A percentile compares a stretch with the other conserved stretches of the same genome.
These are phyloP conservation scores for Thymelicus sylvestris DNA, from an alignment of 2,888 invertebrate species.

Conservation along the genomic window DNA sequence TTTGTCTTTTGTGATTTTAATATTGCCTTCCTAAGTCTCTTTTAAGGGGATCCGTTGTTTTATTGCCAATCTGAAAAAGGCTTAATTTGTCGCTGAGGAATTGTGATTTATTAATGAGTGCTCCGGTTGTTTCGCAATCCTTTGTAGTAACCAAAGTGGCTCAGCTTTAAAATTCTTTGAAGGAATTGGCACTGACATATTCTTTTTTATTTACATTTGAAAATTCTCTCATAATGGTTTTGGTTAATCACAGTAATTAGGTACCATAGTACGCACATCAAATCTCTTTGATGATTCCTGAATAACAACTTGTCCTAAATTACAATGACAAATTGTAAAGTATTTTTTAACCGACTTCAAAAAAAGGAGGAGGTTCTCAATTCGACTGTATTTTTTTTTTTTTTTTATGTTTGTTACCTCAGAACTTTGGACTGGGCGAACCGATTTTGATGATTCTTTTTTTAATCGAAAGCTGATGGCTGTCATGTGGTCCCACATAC, in stretches of 20 bases:
- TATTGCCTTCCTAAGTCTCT: slow-evolving; percentile 55
- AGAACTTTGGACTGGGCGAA: too few species aligned
- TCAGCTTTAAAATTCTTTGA: slow-evolving; percentile 32
- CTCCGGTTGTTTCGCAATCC: slow-evolving; percentile 36
- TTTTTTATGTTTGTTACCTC: too few species aligned
- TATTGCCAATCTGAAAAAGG: slow-evolving; percentile 40
- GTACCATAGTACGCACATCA: too few species aligned
- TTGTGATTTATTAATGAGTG: slow-evolving; percentile 38
- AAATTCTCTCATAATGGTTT: slow-evolving; percentile 3
- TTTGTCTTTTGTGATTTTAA: slow-evolving; percentile 76
- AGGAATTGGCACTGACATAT: slow-evolving; percentile 16
- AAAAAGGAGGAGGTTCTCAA: too few species aligned
- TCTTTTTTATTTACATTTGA: slow-evolving; percentile 15
- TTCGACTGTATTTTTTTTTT: too few species aligned
- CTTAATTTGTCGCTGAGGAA: slow-evolving; percentile 38
- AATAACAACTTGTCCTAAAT: too few species aligned
- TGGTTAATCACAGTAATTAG: neutral
- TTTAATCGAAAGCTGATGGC: too few species aligned
- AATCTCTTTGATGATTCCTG: too few species aligned
- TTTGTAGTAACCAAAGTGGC: slow-evolving; percentile 35
- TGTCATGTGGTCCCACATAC: too few species aligned
- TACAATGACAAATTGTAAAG: too few species aligned
- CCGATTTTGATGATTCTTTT: too few species aligned
- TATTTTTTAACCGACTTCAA: too few species aligned
- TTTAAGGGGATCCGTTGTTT: slow-evolving; percentile 54